Percentiles rank a stretch among this genome's conserved stretches.
These are phyloP conservation scores for Oncorhynchus mykiss DNA, from an alignment of 2,113 vertebrate genomes.

Conservation along the genomic window DNA sequence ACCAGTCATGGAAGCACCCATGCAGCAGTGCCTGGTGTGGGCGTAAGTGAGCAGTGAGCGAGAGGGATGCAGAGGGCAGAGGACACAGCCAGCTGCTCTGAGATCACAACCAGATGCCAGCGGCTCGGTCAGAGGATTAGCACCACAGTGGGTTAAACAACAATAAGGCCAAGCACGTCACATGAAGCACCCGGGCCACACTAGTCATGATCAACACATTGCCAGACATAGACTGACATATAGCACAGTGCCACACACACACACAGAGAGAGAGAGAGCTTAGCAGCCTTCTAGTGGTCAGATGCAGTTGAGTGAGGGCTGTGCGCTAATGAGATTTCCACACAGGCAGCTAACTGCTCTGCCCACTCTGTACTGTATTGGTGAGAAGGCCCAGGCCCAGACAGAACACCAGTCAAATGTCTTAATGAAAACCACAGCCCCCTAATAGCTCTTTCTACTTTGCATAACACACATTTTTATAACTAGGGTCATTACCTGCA, in stretches of 20 bases:
- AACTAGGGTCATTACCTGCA: too few species aligned
- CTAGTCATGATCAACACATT: not conserved
- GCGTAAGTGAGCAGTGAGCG: constrained; percentile 3
- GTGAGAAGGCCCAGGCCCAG: too few species aligned
- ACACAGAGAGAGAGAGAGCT: not conserved
- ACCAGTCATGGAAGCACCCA: not conserved
- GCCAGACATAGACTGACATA: too few species aligned
- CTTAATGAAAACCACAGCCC: too few species aligned
- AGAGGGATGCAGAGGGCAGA: not conserved
- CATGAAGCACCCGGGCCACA: not conserved
- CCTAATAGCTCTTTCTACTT: too few species aligned
- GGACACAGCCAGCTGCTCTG: too few species aligned
- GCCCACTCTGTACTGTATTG: not conserved
- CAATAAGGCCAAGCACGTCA: constrained; percentile 5
- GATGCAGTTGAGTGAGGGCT: not conserved
- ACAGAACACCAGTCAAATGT: too few species aligned
- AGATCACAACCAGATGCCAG: too few species aligned
- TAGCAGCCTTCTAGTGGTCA: constrained; percentile 15
- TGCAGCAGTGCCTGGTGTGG: not conserved
- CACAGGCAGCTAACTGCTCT: constrained; percentile 8
- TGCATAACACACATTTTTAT: too few species aligned
- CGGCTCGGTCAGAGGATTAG: constrained; percentile 29
- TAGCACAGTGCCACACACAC: not conserved
- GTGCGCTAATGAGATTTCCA: constrained; percentile 28
- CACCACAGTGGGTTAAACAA: constrained; percentile 14